These are phyloP conservation scores for Cactoblastis cactorum DNA, from an alignment of 2,888 invertebrate genomes.

Conservation along the genomic window DNA sequence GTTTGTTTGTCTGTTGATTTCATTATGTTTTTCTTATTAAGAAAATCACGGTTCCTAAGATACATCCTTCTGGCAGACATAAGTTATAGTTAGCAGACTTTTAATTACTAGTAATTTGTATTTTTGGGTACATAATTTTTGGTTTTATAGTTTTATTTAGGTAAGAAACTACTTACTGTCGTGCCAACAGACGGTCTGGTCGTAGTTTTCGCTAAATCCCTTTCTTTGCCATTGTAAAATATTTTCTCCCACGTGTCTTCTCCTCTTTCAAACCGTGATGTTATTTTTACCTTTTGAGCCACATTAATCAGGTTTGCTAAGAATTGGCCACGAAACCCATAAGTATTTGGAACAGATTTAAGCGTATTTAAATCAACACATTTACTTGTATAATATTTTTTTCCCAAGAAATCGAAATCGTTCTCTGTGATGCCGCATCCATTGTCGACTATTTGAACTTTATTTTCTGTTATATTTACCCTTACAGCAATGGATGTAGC, in stretches of 20 bases:
- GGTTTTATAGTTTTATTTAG: no score
- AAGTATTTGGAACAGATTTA: slow-evolving; percentile 70
- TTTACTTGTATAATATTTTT: slow-evolving; percentile 83
- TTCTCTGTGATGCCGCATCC: slow-evolving; percentile 81
- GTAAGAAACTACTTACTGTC: slow-evolving; percentile 69
- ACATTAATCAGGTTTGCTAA: slow-evolving; percentile 81
- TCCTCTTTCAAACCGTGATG: slow-evolving; percentile 66
- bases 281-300: slow-evolving; percentile 79
- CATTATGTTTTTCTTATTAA: no score
- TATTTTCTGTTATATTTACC: slow-evolving; percentile 78
- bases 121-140: no score
- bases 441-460: slow-evolving; percentile 88
- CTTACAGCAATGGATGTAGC: slow-evolving; percentile 85
- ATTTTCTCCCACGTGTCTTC: slow-evolving; percentile 79
- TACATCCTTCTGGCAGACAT: no score
- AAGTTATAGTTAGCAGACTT: no score
- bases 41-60: no score
- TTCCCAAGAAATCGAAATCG: slow-evolving; percentile 79
- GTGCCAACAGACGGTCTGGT: slow-evolving; percentile 83
- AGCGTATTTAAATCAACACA: slow-evolving; percentile 73
- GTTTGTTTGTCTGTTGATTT: no score
- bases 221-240: slow-evolving; percentile 69
- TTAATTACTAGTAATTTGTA: no score
- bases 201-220: slow-evolving; percentile 40
- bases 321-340: slow-evolving; percentile 85